Evolutionary conservation across 2,797 vertebrate genomes (phyloP).

Genomic region (Schizopygopsis pylzovi): DNA sequence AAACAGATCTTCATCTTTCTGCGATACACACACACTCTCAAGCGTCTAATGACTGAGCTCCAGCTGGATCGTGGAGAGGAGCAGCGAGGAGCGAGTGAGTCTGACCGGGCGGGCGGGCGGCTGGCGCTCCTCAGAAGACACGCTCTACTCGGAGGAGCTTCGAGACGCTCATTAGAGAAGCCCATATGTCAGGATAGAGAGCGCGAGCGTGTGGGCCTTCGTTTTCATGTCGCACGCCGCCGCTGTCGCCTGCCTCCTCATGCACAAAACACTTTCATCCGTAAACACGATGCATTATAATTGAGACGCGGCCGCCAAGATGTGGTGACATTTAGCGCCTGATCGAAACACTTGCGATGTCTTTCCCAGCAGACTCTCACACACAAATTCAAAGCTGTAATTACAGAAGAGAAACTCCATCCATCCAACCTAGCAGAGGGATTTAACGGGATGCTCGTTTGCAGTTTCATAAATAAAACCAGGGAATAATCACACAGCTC

Average conservation of each 20-base stretch:
- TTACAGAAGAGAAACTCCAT: constrained; percentile 4
- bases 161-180: constrained; percentile 59
- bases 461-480: constrained; percentile 6
- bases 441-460: background rate
- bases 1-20: background rate
- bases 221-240: background rate
- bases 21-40: background rate
- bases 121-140: constrained; percentile 60
- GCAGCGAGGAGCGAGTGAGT: constrained; percentile 40
- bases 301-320: background rate
- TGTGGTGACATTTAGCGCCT: background rate
- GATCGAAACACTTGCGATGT: background rate
- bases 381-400: background rate
- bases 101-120: constrained; percentile 51
- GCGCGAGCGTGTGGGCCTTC: constrained; percentile 14
- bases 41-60: constrained; percentile 2
- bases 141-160: constrained; percentile 50
- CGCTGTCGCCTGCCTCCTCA: background rate
- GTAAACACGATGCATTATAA: constrained; percentile 6
- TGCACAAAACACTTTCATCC: constrained; percentile 17
- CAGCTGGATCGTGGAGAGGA: constrained; percentile 51
- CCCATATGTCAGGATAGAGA: constrained; percentile 57
- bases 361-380: background rate
- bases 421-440: background rate
- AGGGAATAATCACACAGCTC: constrained; percentile 57